Conservation (phyloP, 2,888 invertebrate species). For the Thera obeliscata region DNA sequence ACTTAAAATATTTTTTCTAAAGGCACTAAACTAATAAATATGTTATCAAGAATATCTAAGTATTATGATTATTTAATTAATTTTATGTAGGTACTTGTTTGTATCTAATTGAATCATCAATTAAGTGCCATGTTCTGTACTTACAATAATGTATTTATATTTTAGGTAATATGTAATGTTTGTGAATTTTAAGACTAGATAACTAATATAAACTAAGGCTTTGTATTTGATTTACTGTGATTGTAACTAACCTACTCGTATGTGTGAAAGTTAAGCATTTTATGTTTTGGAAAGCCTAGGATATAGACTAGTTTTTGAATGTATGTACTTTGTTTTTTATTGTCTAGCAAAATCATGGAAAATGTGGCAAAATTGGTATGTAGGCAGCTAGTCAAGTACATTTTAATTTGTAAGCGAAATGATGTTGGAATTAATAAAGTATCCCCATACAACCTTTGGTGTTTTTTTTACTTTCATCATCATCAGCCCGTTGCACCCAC, state of each 20-base stretch:
- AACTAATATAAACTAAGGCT: background rate
- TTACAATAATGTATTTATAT: background rate
- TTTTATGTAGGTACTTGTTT: no score
- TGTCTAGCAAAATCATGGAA: constrained; percentile 9
- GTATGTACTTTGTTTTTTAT: background rate
- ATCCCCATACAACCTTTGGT: constrained; percentile 1
- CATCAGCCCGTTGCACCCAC: no score
- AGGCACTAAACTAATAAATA: no score
- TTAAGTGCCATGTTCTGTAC: background rate
- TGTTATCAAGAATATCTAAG: no score
- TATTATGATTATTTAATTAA: no score
- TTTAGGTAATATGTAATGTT: background rate
- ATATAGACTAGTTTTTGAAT: constrained; percentile 4
- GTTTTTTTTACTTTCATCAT: constrained; percentile 2
- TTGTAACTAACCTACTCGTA: constrained; percentile 32
- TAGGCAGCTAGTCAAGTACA: constrained; percentile 31
- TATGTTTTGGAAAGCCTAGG: background rate
- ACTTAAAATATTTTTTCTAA: background rate
- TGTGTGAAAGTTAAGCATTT: background rate
- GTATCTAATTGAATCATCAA: no score
- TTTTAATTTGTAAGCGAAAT: constrained; percentile 13
- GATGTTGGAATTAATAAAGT: constrained; percentile 25
- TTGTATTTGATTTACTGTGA: constrained; percentile 39
- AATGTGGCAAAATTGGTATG: constrained; percentile 29
- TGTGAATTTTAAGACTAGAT: background rate